These are phyloP conservation scores for Bombus huntii DNA, from an alignment of 1,140 invertebrate species.

Conservation along the genomic window DNA sequence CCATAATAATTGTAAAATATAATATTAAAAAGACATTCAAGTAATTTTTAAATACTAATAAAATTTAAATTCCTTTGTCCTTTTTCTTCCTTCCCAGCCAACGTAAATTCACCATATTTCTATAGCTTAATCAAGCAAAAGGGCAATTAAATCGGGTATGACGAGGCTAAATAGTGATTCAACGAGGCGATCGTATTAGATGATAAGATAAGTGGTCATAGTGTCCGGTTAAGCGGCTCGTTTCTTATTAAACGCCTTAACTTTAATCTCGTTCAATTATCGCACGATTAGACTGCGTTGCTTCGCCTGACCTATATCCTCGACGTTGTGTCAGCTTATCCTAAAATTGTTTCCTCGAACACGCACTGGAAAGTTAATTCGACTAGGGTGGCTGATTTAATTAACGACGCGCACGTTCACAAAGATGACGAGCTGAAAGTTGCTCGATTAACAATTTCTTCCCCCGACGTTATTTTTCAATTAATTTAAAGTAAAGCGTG, in stretches of 20 bases:
- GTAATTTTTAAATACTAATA: not conserved
- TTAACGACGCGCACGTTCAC: constrained; percentile 24
- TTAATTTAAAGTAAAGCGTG: not conserved
- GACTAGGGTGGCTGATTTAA: constrained; percentile 13
- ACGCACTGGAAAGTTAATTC: constrained; percentile 30
- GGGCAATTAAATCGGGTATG: not conserved
- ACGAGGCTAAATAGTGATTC: not conserved
- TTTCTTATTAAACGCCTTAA: constrained; percentile 10
- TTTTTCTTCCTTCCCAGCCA: too few relatives aligned
- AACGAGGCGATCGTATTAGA: not conserved
- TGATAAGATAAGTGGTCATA: not conserved
- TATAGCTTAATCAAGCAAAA: too few relatives aligned
- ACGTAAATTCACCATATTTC: too few relatives aligned
- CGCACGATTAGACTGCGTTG: constrained; percentile 4
- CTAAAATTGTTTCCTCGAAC: constrained; percentile 39
- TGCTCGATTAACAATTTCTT: not conserved
- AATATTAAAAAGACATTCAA: not conserved
- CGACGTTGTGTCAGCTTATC: constrained; percentile 7
- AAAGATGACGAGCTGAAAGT: not conserved
- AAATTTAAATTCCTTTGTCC: too few relatives aligned
- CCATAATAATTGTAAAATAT: not conserved
- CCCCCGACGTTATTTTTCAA: not conserved
- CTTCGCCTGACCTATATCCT: constrained; percentile 11
- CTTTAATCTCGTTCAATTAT: constrained; percentile 27
- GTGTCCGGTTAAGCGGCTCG: constrained; percentile 2